Evolutionary conservation across 2,888 invertebrate genomes (phyloP).

Genomic region (Blera fallax): DNA sequence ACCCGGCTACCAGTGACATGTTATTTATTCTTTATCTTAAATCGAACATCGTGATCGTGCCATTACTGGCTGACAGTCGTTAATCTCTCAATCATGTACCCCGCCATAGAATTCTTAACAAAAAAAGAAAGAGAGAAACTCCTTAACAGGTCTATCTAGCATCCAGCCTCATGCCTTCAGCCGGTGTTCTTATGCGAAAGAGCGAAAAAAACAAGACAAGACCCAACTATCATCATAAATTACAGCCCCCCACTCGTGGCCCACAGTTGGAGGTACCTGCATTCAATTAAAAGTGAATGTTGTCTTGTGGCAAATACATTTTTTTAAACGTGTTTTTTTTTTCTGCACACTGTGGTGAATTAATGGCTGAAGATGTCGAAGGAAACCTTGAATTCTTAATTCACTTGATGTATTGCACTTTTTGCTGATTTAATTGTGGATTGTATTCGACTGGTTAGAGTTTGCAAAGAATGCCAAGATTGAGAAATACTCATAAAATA

Average conservation of each 20-base stretch:
- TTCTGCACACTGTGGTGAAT: conserved; percentile 39
- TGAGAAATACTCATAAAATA: neutral
- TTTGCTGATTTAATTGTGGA: conserved; percentile 28
- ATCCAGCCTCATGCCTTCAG: neutral
- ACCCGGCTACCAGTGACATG: neutral
- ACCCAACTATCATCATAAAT: neutral
- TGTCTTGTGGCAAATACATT: conserved; percentile 52
- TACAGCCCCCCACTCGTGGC: neutral
- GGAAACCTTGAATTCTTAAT: conserved; percentile 61
- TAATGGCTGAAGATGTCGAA: conserved; percentile 60
- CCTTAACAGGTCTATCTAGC: neutral
- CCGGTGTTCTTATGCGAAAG: neutral
- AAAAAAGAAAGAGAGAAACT: neutral
- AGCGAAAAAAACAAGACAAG: neutral
- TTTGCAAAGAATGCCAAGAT: neutral
- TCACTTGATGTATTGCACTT: conserved; percentile 54
- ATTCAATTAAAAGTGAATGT: conserved; percentile 62
- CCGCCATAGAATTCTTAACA: neutral
- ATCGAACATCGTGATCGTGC: conserved; percentile 17
- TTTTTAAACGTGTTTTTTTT: conserved; percentile 49
- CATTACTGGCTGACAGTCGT: conserved; percentile 18
- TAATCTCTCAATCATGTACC: neutral
- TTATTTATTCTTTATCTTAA: neutral
- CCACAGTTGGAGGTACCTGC: conserved; percentile 3
- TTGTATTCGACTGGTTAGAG: conserved; percentile 26